These are phyloP conservation scores for Stichodactyla helianthus DNA, from an alignment of 64 coral and sea anemone genomes.

Conservation along the genomic window DNA sequence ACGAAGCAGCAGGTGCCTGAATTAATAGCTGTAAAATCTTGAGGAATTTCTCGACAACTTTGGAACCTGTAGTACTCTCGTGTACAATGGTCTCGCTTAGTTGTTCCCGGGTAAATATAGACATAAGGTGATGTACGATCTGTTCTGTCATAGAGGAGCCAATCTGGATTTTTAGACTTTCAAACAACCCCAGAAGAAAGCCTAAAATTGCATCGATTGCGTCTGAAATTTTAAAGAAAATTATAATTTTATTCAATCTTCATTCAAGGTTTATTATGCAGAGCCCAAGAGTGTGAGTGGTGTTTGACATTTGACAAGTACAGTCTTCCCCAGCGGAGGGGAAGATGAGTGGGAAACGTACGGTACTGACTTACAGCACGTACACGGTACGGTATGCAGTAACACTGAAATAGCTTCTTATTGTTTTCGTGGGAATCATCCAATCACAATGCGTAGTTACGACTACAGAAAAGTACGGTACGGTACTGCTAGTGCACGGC, in stretches of 20 bases:
- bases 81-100: conserved; percentile 76
- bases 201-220: conserved; percentile 75
- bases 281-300: too few relatives aligned
- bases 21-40: conserved; percentile 83
- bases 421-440: too few relatives aligned
- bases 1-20: conserved; percentile 82
- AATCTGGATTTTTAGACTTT: conserved; percentile 79
- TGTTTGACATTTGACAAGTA: too few relatives aligned
- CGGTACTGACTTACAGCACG: too few relatives aligned
- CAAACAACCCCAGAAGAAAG: conserved; percentile 78
- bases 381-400: too few relatives aligned
- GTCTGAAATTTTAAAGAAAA: conserved; percentile 27
- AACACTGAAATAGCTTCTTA: too few relatives aligned
- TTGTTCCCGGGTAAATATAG: conserved; percentile 75
- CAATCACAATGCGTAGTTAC: too few relatives aligned
- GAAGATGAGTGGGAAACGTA: too few relatives aligned
- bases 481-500: not conserved
- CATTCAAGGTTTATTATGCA: too few relatives aligned
- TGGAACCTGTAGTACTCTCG: conserved; percentile 75
- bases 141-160: conserved; percentile 83
- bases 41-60: conserved; percentile 81
- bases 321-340: too few relatives aligned
- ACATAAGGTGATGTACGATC: conserved; percentile 82
- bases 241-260: not conserved
- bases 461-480: too few relatives aligned